Evolutionary conservation across 1,140 invertebrate species (phyloP).

Genomic region (Micrasema minimum): DNA sequence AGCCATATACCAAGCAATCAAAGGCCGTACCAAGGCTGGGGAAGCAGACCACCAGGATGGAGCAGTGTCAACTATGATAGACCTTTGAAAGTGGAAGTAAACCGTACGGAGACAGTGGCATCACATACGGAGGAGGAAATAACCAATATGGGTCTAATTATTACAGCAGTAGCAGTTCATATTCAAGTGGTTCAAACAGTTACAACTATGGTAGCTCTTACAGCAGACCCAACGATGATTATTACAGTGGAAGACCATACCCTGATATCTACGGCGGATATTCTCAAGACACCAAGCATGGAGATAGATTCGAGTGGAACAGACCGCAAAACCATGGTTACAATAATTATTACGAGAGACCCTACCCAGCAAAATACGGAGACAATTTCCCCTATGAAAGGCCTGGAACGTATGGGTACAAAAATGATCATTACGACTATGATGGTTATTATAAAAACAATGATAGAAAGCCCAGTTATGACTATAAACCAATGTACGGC

Average conservation of each 20-base stretch:
- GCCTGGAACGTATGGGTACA: slow-evolving; percentile 11
- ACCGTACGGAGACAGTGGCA: slow-evolving; percentile 24
- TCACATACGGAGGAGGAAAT: slow-evolving; percentile 9
- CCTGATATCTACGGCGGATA: slow-evolving; percentile 41
- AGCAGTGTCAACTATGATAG: slow-evolving; percentile 20
- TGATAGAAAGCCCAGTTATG: slow-evolving; percentile 17
- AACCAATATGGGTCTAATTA: slow-evolving; percentile 4
- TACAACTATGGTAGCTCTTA: slow-evolving; percentile 30
- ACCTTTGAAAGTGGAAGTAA: slow-evolving; percentile 8
- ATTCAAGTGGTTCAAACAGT: slow-evolving; percentile 32
- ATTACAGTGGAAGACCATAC: slow-evolving; percentile 32
- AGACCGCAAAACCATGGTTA: slow-evolving; percentile 35
- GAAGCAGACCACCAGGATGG: slow-evolving; percentile 28
- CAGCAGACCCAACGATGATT: slow-evolving; percentile 19
- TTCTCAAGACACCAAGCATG: slow-evolving; percentile 32
- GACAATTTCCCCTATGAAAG: slow-evolving; percentile 46
- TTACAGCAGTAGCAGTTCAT: slow-evolving; percentile 20
- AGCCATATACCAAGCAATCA: slow-evolving; percentile 21
- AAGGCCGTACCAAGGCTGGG: slow-evolving; percentile 19
- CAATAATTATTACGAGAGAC: slow-evolving; percentile 44
- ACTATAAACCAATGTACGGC: slow-evolving; percentile 20
- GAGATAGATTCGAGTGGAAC: slow-evolving; percentile 45
- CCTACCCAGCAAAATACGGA: slow-evolving; percentile 41
- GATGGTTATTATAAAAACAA: slow-evolving; percentile 11
- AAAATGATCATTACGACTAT: slow-evolving; percentile 12